These are phyloP conservation scores for Actias luna DNA, from an alignment of 2,888 invertebrate genomes.

Conservation along the genomic window DNA sequence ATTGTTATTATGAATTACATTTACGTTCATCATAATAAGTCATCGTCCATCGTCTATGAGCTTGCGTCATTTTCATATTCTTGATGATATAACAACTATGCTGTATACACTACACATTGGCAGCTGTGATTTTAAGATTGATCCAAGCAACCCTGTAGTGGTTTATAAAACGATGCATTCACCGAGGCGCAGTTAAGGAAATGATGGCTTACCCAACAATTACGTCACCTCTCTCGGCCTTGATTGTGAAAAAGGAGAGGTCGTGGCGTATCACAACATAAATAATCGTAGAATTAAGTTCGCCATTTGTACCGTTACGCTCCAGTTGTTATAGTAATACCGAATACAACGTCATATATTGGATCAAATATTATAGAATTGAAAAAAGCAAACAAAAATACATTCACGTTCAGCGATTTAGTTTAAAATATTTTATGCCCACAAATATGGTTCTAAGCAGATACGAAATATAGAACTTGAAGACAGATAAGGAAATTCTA, in stretches of 20 bases:
- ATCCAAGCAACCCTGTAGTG: neutral
- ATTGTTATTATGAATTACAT: constrained; percentile 9
- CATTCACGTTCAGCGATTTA: neutral
- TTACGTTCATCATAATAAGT: neutral
- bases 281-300: neutral
- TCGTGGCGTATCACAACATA: constrained; percentile 6
- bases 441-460: neutral
- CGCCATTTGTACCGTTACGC: neutral
- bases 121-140: neutral
- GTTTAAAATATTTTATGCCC: neutral
- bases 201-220: constrained; percentile 3
- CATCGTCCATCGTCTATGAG: neutral
- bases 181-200: constrained; percentile 1
- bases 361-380: neutral
- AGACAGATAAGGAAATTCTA: neutral
- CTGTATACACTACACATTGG: neutral
- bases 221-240: constrained; percentile 10
- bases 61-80: constrained; percentile 3
- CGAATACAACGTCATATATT: neutral
- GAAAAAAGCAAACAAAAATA: neutral
- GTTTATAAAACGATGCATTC: neutral
- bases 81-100: neutral
- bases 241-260: neutral
- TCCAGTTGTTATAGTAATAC: neutral
- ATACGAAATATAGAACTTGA: neutral